Percentiles rank a stretch among this genome's conserved stretches.
These are phyloP conservation scores for Cryptocephalus primarius DNA, from an alignment of 2,888 invertebrate species.

Conservation along the genomic window DNA sequence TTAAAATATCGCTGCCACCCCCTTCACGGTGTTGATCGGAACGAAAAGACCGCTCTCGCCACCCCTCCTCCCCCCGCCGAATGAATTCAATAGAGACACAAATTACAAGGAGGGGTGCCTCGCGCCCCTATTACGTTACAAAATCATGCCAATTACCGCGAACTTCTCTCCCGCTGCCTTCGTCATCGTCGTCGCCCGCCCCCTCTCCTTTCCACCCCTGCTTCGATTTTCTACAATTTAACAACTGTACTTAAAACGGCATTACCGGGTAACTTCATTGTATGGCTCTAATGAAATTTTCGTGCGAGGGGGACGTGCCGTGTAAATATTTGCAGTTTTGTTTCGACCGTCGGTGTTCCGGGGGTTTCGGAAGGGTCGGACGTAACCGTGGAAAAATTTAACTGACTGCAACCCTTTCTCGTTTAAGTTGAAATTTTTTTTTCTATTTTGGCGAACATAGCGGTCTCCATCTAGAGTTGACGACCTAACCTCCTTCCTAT, in stretches of 20 bases:
- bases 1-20: too few species aligned
- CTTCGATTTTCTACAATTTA: slow-evolving; percentile 13
- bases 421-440: too few species aligned
- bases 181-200: too few species aligned
- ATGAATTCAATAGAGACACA: slow-evolving; percentile 20
- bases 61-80: slow-evolving; percentile 7
- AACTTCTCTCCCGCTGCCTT: neutral
- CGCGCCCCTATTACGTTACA: slow-evolving; percentile 20
- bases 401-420: too few species aligned
- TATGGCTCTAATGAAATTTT: slow-evolving; percentile 6
- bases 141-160: slow-evolving; percentile 22
- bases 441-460: too few species aligned
- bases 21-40: neutral
- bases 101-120: slow-evolving; percentile 17
- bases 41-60: slow-evolving; percentile 4
- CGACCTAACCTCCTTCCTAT: too few species aligned
- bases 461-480: too few species aligned
- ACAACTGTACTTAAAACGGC: slow-evolving; percentile 12
- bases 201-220: neutral
- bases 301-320: neutral
- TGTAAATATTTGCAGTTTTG: neutral
- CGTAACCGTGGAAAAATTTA: too few species aligned
- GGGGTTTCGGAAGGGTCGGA: too few species aligned
- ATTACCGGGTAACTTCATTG: slow-evolving; percentile 10
- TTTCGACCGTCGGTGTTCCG: too few species aligned